These are phyloP conservation scores for Corynorhinus townsendii DNA, from an alignment of 2,113 vertebrate genomes.

Conservation along the genomic window DNA sequence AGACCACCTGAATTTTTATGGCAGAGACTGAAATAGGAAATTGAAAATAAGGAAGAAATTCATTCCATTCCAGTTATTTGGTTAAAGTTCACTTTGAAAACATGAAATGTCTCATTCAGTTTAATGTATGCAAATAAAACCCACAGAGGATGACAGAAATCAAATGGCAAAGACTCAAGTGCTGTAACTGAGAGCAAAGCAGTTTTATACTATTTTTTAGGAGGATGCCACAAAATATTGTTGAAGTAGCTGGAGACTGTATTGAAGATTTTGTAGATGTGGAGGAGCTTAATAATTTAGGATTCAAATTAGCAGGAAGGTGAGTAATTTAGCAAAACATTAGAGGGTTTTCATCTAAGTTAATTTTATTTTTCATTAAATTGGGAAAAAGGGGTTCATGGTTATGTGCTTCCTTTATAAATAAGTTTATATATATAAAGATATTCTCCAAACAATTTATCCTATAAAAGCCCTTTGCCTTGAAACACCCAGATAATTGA, in stretches of 20 bases:
- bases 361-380: background rate
- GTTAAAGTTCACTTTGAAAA: background rate
- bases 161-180: background rate
- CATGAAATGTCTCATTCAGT: background rate
- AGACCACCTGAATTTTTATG: background rate
- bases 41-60: background rate
- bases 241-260: background rate
- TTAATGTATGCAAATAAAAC: background rate
- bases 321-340: background rate
- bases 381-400: background rate
- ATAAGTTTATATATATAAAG: background rate
- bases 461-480: background rate
- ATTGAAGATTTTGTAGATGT: background rate
- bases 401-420: background rate
- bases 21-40: background rate
- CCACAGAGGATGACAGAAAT: slow-evolving; percentile 34
- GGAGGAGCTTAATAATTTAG: background rate
- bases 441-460: background rate
- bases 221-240: background rate
- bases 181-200: background rate
- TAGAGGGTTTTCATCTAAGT: background rate
- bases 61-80: background rate
- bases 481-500: background rate
- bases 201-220: background rate
- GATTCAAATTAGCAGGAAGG: background rate